These are phyloP conservation scores for Cairina moschata DNA, from an alignment of 2,113 vertebrate species.

Conservation along the genomic window DNA sequence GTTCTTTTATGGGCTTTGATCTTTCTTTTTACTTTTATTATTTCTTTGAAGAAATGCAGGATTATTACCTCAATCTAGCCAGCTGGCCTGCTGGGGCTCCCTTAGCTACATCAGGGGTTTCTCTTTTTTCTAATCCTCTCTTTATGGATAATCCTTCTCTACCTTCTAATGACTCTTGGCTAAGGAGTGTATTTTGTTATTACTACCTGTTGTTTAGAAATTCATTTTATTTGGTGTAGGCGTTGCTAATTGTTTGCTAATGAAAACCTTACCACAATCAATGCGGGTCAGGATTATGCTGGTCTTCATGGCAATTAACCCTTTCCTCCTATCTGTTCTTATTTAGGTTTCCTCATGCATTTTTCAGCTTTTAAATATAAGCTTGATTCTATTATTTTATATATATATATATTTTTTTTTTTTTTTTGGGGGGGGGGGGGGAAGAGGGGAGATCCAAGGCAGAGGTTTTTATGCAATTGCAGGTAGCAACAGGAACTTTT, in stretches of 20 bases:
- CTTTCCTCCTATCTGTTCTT: neutral
- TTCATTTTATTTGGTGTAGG: slow-evolving; percentile 80
- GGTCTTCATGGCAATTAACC: slow-evolving; percentile 24
- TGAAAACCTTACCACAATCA: slow-evolving; percentile 77
- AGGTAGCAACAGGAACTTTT: neutral
- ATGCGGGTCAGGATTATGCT: slow-evolving; percentile 48
- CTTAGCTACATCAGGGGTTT: slow-evolving; percentile 70
- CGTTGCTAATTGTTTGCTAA: slow-evolving; percentile 78
- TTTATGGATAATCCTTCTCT: slow-evolving; percentile 75
- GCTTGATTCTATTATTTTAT: neutral
- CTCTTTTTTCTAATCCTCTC: slow-evolving; percentile 78
- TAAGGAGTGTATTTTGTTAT: slow-evolving; percentile 70
- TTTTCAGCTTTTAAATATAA: slow-evolving; percentile 1
- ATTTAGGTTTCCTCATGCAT: neutral
- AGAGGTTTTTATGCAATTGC: neutral
- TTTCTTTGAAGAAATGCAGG: slow-evolving; percentile 76
- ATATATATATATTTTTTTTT: too few relatives aligned
- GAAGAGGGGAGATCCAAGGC: neutral
- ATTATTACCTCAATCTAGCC: slow-evolving; percentile 79
- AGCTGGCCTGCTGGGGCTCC: slow-evolving; percentile 77
- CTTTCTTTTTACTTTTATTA: slow-evolving; percentile 74
- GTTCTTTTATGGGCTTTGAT: slow-evolving; percentile 68
- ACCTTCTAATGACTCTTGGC: slow-evolving; percentile 75
- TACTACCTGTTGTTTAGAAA: slow-evolving; percentile 84
- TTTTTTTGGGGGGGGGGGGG: too few relatives aligned